A percentile compares a stretch with the other conserved stretches of the same genome.
Evolutionary conservation across 2,113 vertebrate species (phyloP).

Genomic region (Aldabrachelys gigantea): DNA sequence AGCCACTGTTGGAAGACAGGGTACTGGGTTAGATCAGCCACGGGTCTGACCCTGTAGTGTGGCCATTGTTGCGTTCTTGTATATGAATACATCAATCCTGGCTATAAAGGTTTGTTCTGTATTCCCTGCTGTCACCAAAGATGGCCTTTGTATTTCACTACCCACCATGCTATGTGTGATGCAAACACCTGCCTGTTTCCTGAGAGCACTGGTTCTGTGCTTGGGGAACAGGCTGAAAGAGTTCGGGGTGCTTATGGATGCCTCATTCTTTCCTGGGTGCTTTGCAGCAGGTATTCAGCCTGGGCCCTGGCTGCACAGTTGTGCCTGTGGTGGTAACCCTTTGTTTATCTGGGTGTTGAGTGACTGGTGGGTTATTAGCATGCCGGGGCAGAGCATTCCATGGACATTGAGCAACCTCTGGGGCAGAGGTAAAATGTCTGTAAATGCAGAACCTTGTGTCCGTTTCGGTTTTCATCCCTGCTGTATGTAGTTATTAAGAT

Average conservation of each 20-base stretch:
- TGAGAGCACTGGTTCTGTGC: background rate
- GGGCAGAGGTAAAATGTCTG: background rate
- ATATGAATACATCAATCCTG: fast-evolving
- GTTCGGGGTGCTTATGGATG: background rate
- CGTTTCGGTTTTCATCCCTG: background rate
- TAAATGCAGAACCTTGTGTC: background rate
- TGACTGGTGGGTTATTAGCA: background rate
- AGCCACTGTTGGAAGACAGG: background rate
- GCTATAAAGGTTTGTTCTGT: fast-evolving
- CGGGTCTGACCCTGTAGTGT: background rate
- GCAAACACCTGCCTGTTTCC: background rate
- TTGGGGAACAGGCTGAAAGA: background rate
- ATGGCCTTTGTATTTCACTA: background rate
- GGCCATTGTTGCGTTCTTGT: background rate
- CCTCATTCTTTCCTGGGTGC: background rate
- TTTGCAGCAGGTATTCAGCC: background rate
- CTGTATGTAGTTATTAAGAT: background rate
- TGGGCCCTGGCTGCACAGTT: background rate
- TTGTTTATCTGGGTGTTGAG: background rate
- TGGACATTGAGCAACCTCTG: fast-evolving
- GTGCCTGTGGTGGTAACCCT: background rate
- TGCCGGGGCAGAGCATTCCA: background rate
- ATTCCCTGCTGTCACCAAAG: background rate
- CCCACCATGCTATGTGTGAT: fast-evolving
- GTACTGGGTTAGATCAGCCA: background rate